Percentiles rank a stretch among this genome's conserved stretches.
Conservation (phyloP, 2,797 vertebrate genomes). For the Eospalax fontanierii region DNA sequence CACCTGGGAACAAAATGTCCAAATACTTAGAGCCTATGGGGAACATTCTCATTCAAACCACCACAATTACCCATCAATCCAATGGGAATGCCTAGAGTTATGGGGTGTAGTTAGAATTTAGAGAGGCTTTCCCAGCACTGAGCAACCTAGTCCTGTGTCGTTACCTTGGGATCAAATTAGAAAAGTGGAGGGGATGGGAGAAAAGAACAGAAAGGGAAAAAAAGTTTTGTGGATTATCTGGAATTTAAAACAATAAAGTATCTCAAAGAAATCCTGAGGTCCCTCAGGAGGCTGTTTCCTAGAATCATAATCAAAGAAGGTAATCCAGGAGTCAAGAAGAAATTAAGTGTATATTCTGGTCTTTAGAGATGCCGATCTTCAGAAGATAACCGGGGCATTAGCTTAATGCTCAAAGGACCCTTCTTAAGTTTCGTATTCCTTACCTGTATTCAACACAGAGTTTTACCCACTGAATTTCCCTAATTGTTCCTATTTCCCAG, state of each 20-base stretch:
- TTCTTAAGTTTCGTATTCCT: conserved; percentile 46
- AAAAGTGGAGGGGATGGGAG: not conserved
- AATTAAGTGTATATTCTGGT: conserved; percentile 50
- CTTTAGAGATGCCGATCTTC: conserved; percentile 50
- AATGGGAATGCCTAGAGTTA: not conserved
- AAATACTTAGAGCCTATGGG: too few species aligned
- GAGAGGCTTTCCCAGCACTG: not conserved
- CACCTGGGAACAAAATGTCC: too few species aligned
- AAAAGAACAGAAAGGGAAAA: not conserved
- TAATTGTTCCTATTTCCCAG: not conserved
- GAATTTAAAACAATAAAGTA: conserved; percentile 64
- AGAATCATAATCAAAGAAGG: conserved; percentile 30
- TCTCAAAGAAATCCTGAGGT: not conserved
- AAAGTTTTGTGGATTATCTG: conserved; percentile 36
- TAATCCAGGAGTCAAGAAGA: conserved; percentile 47
- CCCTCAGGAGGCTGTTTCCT: conserved; percentile 16
- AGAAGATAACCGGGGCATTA: not conserved
- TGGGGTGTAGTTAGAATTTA: not conserved
- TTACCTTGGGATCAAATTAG: not conserved
- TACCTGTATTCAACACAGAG: not conserved
- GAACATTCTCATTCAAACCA: too few species aligned
- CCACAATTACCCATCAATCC: not conserved
- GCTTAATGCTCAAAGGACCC: not conserved
- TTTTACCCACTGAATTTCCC: not conserved
- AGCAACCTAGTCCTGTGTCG: not conserved